Base-by-base conservation (phyloP, 1,140 invertebrate genomes). In the Ladona fulva region DNA sequence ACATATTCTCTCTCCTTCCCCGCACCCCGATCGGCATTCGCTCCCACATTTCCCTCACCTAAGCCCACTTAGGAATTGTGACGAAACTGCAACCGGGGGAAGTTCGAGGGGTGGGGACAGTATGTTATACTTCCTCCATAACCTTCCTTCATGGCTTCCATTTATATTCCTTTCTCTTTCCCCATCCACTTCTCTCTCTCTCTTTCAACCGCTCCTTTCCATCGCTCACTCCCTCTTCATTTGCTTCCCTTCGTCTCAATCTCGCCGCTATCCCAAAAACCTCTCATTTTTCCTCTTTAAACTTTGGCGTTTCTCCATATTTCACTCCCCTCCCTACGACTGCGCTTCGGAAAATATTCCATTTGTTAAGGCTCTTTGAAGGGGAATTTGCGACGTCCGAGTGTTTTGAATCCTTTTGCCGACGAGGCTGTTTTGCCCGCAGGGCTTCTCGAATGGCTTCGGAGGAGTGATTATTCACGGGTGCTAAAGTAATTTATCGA, bases 61-160 rank as follows among this genome's bases (percentile, higher is more conserved):
- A 66, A 66, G n/a, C 52, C 52, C 52, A 66, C 52, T 66, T 66
- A 66, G 52, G 52, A 66, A 66, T 66, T 66, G 52, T 66, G 52
- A 66, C 52, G 52, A 66, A 66, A 66, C 3, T 66, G 44, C 44
- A 52, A 52, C 19, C 10, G 52, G 52, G n/a, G 52, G 52, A 16
- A 22, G 52, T 22, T 19, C 19, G 10, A 19, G 44, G 44, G 44
- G 44, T 52, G 52, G 52, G 12, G 52, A 66, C 52, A 66, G 52
- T 66, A 66, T 66, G 52, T 22, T 66, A 66, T 66, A 66, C 52
- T 66, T 66, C 52, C 52, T 66, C 52, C 52, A 66, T 66, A 66
- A 66, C 52, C 52, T 16, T 66, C 52, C 1, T 66, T 66, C 52
- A 66, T 66, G 52, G 52, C 52, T 66, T 66, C 52, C 52, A 66